Evolutionary conservation across 2,797 vertebrate genomes (phyloP).

Genomic region (Selene dorsalis): DNA sequence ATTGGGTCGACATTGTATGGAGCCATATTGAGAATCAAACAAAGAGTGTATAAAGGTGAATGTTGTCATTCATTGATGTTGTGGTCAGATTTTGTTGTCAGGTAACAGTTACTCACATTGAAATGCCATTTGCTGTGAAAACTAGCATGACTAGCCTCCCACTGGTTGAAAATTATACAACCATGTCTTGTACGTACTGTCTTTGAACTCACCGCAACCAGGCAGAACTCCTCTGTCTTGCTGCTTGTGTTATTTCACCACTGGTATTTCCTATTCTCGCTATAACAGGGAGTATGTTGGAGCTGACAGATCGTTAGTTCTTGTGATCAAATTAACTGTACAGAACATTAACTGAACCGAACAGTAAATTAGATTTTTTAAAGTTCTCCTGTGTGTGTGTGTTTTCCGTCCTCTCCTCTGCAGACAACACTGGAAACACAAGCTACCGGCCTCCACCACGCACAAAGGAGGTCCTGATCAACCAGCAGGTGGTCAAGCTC

Average conservation of each 20-base stretch:
- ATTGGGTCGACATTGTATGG: background rate
- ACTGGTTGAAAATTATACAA: too few relatives aligned
- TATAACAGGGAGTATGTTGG: too few relatives aligned
- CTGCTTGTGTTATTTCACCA: background rate
- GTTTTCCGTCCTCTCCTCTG: background rate
- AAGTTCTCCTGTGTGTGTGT: too few relatives aligned
- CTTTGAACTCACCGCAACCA: too few relatives aligned
- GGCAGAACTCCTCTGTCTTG: background rate
- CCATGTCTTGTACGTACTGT: background rate
- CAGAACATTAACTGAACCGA: too few relatives aligned
- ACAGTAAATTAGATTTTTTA: background rate
- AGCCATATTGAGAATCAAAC: background rate
- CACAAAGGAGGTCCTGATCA: constrained; percentile 93
- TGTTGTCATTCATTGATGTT: background rate
- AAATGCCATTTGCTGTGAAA: background rate
- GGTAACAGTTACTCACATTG: background rate
- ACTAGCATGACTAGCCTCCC: background rate
- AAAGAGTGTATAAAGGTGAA: background rate
- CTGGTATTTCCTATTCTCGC: background rate
- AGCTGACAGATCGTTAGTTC: too few relatives aligned
- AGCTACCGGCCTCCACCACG: constrained; percentile 91
- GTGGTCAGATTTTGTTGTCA: background rate
- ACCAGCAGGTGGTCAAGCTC: constrained; percentile 93
- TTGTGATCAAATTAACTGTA: background rate
- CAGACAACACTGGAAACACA: constrained; percentile 88